Conservation (phyloP, 1,140 invertebrate genomes). For the Daktulosphaira vitifoliae region DNA sequence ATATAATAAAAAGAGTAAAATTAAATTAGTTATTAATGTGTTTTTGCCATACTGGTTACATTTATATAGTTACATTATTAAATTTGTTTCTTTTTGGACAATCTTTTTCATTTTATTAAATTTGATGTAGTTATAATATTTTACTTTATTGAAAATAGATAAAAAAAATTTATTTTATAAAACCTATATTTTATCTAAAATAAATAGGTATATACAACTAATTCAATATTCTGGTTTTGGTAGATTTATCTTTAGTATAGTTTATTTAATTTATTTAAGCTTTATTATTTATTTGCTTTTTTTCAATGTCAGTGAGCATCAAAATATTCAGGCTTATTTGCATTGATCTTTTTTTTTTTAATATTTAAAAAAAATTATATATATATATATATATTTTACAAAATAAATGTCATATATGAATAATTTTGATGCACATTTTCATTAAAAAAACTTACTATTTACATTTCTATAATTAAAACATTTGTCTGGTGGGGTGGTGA, state of each 20-base stretch:
- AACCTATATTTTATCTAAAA: slow-evolving; percentile 21
- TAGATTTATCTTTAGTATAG: slow-evolving; percentile 4
- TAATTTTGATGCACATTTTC: slow-evolving; percentile 25
- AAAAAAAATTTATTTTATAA: slow-evolving; percentile 13
- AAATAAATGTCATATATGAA: not conserved
- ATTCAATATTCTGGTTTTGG: slow-evolving; percentile 9
- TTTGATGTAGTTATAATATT: not conserved
- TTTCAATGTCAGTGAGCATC: slow-evolving; percentile 15
- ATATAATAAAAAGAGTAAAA: no score
- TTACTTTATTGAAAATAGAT: not conserved
- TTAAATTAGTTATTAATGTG: no score
- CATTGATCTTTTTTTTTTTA: not conserved
- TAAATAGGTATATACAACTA: no score
- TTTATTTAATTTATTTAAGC: slow-evolving; percentile 17
- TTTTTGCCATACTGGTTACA: no score
- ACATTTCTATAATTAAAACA: slow-evolving; percentile 23
- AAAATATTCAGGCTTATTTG: not conserved
- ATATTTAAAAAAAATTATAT: not conserved
- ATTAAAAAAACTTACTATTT: slow-evolving; percentile 11
- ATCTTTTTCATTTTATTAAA: no score
- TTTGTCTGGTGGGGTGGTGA: slow-evolving; percentile 32
- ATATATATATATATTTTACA: no score
- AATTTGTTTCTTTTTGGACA: no score
- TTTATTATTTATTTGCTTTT: slow-evolving; percentile 27
- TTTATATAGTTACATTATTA: no score